Evolutionary conservation across 92 coral and sea anemone species (phyloP).

Genomic region (Scolanthus callimorphus): DNA sequence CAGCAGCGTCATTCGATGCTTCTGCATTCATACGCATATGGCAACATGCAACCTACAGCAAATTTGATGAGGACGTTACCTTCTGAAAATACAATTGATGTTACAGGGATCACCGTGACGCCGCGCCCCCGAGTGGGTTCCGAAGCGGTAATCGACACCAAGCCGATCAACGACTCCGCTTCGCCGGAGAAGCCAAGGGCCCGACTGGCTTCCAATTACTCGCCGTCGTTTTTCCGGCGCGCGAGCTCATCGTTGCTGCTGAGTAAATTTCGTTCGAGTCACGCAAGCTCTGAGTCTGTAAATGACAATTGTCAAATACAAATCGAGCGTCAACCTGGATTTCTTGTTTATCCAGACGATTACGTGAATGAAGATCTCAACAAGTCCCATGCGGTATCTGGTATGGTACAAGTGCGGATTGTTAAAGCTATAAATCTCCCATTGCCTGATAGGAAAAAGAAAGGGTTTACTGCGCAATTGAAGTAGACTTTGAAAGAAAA

Average conservation of each 20-base stretch:
- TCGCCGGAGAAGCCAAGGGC: not conserved
- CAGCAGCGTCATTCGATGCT: slow-evolving; percentile 75
- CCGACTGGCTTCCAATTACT: not conserved
- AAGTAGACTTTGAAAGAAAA: slow-evolving; percentile 87
- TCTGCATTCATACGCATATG: slow-evolving; percentile 44
- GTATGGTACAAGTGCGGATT: slow-evolving; percentile 83
- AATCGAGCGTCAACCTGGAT: slow-evolving; percentile 72
- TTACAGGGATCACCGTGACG: not conserved
- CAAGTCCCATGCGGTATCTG: slow-evolving; percentile 84
- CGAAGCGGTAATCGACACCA: not conserved
- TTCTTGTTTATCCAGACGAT: slow-evolving; percentile 72
- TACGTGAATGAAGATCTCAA: slow-evolving; percentile 47
- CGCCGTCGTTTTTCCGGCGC: slow-evolving; percentile 35
- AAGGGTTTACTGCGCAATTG: slow-evolving; percentile 81
- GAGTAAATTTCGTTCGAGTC: slow-evolving; percentile 20
- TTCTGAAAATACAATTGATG: not conserved
- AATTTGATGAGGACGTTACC: not conserved
- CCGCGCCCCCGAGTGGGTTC: not conserved
- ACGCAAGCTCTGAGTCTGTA: slow-evolving; percentile 11
- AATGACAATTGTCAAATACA: slow-evolving; percentile 18
- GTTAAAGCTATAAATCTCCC: slow-evolving; percentile 67
- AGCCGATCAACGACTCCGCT: not conserved
- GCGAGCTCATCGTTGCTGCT: slow-evolving; percentile 42
- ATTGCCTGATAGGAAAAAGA: slow-evolving; percentile 54
- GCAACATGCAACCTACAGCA: not conserved